Base-by-base conservation (phyloP, 2,888 invertebrate genomes). In the Eupithecia vulgata region DNA sequence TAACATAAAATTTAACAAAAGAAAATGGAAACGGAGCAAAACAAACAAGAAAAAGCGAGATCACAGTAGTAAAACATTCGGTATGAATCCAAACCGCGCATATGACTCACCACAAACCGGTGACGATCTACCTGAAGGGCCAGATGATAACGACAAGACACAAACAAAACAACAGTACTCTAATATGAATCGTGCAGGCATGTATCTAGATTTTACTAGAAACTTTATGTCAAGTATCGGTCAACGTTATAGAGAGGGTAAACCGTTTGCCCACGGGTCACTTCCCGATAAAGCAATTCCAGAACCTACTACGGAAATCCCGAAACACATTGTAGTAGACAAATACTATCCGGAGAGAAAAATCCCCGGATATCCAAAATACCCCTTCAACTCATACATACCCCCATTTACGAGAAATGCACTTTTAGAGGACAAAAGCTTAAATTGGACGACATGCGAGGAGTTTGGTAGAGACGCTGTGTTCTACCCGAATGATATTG, bases 371-470 rank as follows among this genome's bases (percentile, higher is more conserved):
- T 3, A 10, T 52, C n/a, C 57, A 13, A 12, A 21, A 25, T 21
- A 57, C 12, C 12, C 57, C 13, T 25, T 5, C 1, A 1, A 57
- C 13, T 25, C 57, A 12, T 25, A 57, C 57, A 2, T 57, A 25
- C 57, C 57, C 5, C 25, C 52, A 12, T 1, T 25, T 57, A 4
- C 1, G 57, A 25, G 25, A 57, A 57, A 57, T 25, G 5, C 1
- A 21, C 13, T 25, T 10, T 0, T 12, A 21, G 65, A n/a, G 45
- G 15, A 59, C 40, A 4, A 17, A 0, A 42, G 21, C 45, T 6
- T 68, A 0, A 87, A 85, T 68, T 90, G 88, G 86, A 90, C 91
- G 0, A 88, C 84, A 0, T 92, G 92, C 73, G 85, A 88, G 2
- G 85, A 92, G 70, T 91, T 91, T 68, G 86, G 79, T 0, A 84